Evolutionary conservation across 2,888 invertebrate species (phyloP).

Genomic region (Gandaritis pyraliata): DNA sequence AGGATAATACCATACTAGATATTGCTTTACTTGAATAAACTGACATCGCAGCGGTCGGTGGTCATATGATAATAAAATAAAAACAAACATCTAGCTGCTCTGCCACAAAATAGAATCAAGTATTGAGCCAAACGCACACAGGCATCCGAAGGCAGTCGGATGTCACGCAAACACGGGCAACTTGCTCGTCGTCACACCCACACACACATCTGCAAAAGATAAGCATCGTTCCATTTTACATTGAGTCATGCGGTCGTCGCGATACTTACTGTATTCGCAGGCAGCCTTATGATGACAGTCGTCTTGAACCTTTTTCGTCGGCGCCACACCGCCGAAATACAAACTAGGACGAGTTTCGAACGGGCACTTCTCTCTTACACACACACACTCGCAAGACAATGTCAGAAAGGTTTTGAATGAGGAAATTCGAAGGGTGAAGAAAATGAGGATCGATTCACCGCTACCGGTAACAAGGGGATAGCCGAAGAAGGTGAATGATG

Average conservation of each 20-base stretch:
- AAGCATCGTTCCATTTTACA: conserved; percentile 84
- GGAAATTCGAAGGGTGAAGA: conserved; percentile 53
- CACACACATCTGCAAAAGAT: conserved; percentile 70
- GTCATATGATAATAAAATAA: conserved; percentile 83
- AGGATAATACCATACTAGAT: neutral
- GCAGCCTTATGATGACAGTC: conserved; percentile 83
- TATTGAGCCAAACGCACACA: conserved; percentile 80
- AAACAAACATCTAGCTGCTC: conserved; percentile 82
- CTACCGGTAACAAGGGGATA: conserved; percentile 57
- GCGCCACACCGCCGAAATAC: conserved; percentile 59
- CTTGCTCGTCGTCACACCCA: conserved; percentile 58
- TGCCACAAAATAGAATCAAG: conserved; percentile 81
- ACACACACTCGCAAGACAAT: conserved; percentile 43
- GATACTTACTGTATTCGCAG: conserved; percentile 82
- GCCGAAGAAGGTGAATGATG: conserved; percentile 51
- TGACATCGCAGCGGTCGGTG: conserved; percentile 58
- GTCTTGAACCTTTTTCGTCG: conserved; percentile 77
- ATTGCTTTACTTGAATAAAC: conserved; percentile 38
- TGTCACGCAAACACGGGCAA: conserved; percentile 70
- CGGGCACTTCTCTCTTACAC: conserved; percentile 69
- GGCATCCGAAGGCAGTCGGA: conserved; percentile 65
- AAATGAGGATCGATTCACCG: conserved; percentile 48
- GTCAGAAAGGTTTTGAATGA: conserved; percentile 49
- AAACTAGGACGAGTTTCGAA: conserved; percentile 67
- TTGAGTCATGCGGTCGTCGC: conserved; percentile 76